Percentiles rank a stretch among this genome's conserved stretches.
These are phyloP conservation scores for Tetrapedia diversipes DNA, from an alignment of 2,888 invertebrate species.

Conservation along the genomic window DNA sequence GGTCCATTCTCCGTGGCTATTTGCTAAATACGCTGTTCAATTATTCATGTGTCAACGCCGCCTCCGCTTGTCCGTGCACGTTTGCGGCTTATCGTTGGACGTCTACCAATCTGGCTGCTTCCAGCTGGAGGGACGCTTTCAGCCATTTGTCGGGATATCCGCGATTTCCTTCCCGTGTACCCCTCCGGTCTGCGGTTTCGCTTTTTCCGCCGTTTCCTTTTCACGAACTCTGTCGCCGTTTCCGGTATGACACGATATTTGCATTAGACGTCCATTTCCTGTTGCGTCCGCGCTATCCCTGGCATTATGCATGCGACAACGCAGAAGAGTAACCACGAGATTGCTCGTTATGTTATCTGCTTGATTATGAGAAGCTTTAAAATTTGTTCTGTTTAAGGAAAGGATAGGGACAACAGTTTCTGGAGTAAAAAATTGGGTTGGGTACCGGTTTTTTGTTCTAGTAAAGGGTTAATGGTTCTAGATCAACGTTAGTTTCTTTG, in stretches of 20 bases:
- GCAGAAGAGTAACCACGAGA: not conserved
- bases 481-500: too few relatives aligned
- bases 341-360: not conserved
- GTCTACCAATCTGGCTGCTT: constrained; percentile 50
- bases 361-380: not conserved
- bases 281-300: not conserved
- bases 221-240: not conserved
- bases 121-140: constrained; percentile 11
- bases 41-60: constrained; percentile 70
- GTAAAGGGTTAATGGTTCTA: too few relatives aligned
- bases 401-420: too few relatives aligned
- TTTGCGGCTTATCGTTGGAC: constrained; percentile 49
- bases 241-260: constrained; percentile 16
- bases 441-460: too few relatives aligned
- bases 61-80: constrained; percentile 28
- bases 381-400: too few relatives aligned
- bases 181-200: not conserved
- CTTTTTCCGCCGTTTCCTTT: too few relatives aligned
- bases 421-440: too few relatives aligned
- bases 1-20: constrained; percentile 59
- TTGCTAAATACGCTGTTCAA: constrained; percentile 72
- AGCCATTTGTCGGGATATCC: constrained; percentile 27
- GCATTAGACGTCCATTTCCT: constrained; percentile 22
- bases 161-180: constrained; percentile 22
- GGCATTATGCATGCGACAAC: not conserved